Evolutionary conservation across 2,888 invertebrate genomes (phyloP), one percentile per base, ranked within the genome.

Genomic region (Acanthopleura granulata): DNA sequence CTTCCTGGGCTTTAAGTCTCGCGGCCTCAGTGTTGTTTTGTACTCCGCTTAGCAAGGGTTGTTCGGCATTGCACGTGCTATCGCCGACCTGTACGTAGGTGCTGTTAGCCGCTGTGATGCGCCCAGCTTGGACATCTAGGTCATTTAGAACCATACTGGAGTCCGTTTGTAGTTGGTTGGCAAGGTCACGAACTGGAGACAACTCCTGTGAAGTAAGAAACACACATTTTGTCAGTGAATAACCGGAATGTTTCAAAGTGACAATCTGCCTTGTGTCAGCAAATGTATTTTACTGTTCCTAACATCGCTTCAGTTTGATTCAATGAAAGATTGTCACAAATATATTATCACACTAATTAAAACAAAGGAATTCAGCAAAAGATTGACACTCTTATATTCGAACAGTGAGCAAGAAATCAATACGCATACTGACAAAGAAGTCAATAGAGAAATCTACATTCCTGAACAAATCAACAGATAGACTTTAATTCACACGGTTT

Each of bases 81-180:
- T 72, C 49, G 9, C 51, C 72, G 0, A 72, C 74, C 22, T 22
- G 15, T 12, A 76, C 66, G 14, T 62, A 22, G 18, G 72, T 76
- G 18, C 49, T 62, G 72, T 74, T 76, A 25, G 71, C 62, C 0
- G 72, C 27, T 3, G 3, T 22, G 0, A 74, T 71, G 22, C 22
- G 4, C 6, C 16, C n/a, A 9, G 51, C 49, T 49, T 61, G 66
- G 1, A 25, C 11, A 15, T 62, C 51, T 18, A 74, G 50, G 16
- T 62, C 29, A 22, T 49, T 62, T 11, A 76, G 51, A 18, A 74
- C 74, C 9, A 22, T n/a, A 11, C 29, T 49, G 15, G 73, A 22
- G 0, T 69, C 25, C 1, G 40, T 49, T 22, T 73, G 69, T 11
- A 70, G 62, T 15, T 50, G 29, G 0, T 50, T 14, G 29, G 75